Evolutionary conservation across 2,888 invertebrate species (phyloP).

Genomic region (Ectobius pallidus): DNA sequence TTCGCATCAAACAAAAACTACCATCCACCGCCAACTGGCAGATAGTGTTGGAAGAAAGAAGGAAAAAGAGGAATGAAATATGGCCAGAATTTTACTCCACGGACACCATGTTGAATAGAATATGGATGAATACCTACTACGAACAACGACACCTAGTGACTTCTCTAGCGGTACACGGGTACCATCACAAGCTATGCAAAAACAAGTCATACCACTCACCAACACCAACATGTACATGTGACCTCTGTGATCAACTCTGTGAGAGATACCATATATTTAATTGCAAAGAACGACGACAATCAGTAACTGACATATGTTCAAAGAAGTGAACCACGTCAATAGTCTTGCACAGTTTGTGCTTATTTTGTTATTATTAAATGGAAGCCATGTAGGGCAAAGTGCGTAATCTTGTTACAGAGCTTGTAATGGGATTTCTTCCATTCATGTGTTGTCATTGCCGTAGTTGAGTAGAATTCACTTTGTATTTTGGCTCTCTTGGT

Average conservation of each 20-base stretch:
- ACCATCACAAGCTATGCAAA: too few relatives aligned
- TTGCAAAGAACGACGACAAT: neutral
- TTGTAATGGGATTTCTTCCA: too few relatives aligned
- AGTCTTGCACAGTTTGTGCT: neutral
- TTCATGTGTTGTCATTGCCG: too few relatives aligned
- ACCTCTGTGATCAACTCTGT: neutral
- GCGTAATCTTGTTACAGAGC: too few relatives aligned
- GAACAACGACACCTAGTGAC: too few relatives aligned
- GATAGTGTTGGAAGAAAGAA: neutral
- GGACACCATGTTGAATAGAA: neutral
- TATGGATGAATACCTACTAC: neutral
- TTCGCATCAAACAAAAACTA: neutral
- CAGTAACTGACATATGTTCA: neutral
- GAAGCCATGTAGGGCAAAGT: too few relatives aligned
- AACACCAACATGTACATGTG: neutral
- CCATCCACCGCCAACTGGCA: neutral
- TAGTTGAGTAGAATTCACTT: too few relatives aligned
- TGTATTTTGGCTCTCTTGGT: too few relatives aligned
- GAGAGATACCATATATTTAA: too few relatives aligned
- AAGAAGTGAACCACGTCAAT: neutral
- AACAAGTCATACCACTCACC: neutral
- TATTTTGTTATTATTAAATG: constrained; percentile 46
- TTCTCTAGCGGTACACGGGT: too few relatives aligned
- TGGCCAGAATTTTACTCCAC: too few relatives aligned
- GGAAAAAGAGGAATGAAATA: neutral